Base-by-base conservation (phyloP, 64 coral and sea anemone species). In the Catalaphyllia jardinei region DNA sequence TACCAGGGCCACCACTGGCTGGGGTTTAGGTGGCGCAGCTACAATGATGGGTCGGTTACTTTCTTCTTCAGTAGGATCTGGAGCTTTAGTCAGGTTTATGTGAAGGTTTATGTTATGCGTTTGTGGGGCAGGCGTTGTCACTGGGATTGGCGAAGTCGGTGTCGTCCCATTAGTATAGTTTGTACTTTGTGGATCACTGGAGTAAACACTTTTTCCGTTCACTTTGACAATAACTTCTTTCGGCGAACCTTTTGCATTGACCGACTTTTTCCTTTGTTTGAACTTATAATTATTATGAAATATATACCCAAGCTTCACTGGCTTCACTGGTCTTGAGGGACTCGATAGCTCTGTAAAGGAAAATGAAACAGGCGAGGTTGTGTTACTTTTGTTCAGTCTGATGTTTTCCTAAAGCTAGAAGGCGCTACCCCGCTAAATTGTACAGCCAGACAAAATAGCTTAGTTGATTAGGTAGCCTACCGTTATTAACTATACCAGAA, bases 41-140 rank as follows among this genome's bases (percentile, higher is more conserved):
- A 83, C 46, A 8, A 83, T 19, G 0, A 83, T 46, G 0, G 80
- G 80, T 10, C 20, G 60, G 28, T 49, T 25, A 13, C 28, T 18
- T 49, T 14, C 20, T 20, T 67, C 67, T 24, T 14, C 60, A 8
- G 60, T 19, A 46, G 80, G 60, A 42, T 12, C 69, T 20, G 62
- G 16, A 20, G 57, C 20, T 49, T 67, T 83, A 42, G 80, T 83
- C 10, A 83, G 33, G 20, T 83, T 83, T 3, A 83, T 83, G 35
- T 83, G 80, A n/a, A 83, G 22, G 38, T 83, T 83, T 19, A 83
- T 83, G 33, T 83, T 83, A 19, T 83, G 80, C 27, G 80, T 67
- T 83, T 83, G 31, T 38, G 62, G 60, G 1, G 60, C 13, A 50
- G 33, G 31, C 42, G 80, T 22, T n/a, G 60, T 24, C 14, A 31